phyloP scores from a whole-genome alignment of 92 coral and sea anemone genomes.

The Plumapathes pennacea region DNA sequence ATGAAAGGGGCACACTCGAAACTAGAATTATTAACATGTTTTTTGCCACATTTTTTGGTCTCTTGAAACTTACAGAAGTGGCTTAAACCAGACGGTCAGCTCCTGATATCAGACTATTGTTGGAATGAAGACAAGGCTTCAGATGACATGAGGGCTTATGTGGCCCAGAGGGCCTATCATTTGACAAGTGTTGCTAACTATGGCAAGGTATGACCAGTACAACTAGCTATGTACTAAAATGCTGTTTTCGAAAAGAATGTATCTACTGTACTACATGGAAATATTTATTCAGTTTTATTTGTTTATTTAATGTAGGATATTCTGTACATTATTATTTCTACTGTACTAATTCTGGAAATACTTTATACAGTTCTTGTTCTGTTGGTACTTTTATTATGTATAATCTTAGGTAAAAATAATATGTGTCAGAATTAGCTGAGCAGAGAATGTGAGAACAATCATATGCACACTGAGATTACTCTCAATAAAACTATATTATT shows the following conservation, averaged over 20 bases:
- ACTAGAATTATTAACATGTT: no score
- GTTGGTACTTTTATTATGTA: background rate
- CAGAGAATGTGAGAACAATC: no score
- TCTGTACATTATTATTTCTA: background rate
- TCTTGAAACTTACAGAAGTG: slow-evolving; percentile 69
- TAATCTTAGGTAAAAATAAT: background rate
- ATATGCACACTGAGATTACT: no score
- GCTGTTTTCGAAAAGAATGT: no score
- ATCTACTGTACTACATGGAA: no score
- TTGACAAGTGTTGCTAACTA: slow-evolving; percentile 64
- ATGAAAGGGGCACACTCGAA: no score
- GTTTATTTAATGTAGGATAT: background rate
- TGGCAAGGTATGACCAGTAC: slow-evolving; percentile 94
- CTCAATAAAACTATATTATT: no score
- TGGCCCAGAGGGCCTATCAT: slow-evolving; percentile 76
- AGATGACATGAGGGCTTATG: slow-evolving; percentile 71
- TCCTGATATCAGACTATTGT: slow-evolving; percentile 88
- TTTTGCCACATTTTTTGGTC: background rate
- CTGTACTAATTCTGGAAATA: no score
- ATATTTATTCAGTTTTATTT: background rate
- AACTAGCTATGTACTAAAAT: no score
- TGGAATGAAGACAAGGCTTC: slow-evolving; percentile 65
- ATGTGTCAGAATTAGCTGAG: no score
- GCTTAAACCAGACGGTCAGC: slow-evolving; percentile 96
- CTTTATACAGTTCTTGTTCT: background rate